These are phyloP conservation scores for Apotomis turbidana DNA, from an alignment of 2,888 invertebrate species.

Conservation along the genomic window DNA sequence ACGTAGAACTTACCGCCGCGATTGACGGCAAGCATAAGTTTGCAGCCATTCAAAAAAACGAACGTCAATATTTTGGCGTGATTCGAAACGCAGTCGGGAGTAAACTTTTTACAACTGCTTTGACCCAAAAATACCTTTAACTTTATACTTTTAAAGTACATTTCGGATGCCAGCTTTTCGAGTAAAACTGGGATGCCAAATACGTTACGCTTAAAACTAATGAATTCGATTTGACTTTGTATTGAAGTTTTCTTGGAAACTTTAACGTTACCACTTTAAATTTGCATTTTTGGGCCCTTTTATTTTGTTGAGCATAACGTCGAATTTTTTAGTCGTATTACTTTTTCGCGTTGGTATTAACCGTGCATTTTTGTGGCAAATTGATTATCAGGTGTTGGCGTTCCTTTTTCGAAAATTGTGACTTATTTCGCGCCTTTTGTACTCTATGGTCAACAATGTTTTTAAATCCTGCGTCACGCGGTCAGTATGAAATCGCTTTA, in stretches of 20 bases:
- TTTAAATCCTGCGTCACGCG: conserved; percentile 37
- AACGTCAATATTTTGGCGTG: conserved; percentile 77
- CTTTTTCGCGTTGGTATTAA: conserved; percentile 42
- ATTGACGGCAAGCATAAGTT: conserved; percentile 11
- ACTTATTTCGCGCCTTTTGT: conserved; percentile 40
- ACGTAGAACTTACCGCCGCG: not conserved
- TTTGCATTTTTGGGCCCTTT: conserved; percentile 39
- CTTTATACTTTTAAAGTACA: not conserved
- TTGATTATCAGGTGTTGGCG: conserved; percentile 69
- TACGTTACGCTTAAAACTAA: conserved; percentile 65
- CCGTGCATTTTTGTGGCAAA: conserved; percentile 66
- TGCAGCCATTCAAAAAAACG: conserved; percentile 32
- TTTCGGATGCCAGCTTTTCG: not conserved
- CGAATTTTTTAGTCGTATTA: conserved; percentile 20
- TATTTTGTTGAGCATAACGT: conserved; percentile 33
- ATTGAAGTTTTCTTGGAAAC: conserved; percentile 61
- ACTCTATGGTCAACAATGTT: conserved; percentile 40
- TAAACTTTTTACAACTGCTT: conserved; percentile 15
- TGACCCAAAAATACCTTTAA: conserved; percentile 19
- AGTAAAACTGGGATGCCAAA: conserved; percentile 55
- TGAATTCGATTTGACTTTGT: conserved; percentile 66
- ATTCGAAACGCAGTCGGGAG: conserved; percentile 76
- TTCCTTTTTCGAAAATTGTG: conserved; percentile 41
- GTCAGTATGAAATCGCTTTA: conserved; percentile 52
- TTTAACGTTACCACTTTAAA: conserved; percentile 49